Conservation (phyloP, 37 sponge, comb jelly and placozoan genomes). For the Cliona cf. orientalis region DNA sequence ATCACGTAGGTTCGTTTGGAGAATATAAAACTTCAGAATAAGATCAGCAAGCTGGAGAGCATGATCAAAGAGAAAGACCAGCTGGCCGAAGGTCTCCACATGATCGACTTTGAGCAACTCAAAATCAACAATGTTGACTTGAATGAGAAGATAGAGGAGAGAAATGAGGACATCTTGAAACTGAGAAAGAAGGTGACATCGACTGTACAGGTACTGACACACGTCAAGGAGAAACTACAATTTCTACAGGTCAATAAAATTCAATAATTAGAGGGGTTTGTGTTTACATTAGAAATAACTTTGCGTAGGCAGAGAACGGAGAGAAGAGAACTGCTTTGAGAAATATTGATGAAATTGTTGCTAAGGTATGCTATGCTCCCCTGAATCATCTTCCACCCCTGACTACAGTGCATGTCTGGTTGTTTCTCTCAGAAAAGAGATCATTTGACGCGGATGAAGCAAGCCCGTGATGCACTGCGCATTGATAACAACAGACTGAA, state of each 20-base stretch:
- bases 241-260: slow-evolving; percentile 80
- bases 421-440: slow-evolving; percentile 81
- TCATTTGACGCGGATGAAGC: slow-evolving; percentile 87
- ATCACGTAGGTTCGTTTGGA: slow-evolving; percentile 73
- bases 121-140: slow-evolving; percentile 97
- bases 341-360: slow-evolving; percentile 60
- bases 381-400: not conserved
- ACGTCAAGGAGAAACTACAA: slow-evolving; percentile 97
- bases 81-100: slow-evolving; percentile 95
- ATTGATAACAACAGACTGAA: slow-evolving; percentile 78
- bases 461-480: slow-evolving; percentile 86
- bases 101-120: slow-evolving; percentile 99
- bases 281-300: not conserved
- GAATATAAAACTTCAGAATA: slow-evolving; percentile 90
- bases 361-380: slow-evolving; percentile 42
- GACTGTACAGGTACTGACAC: slow-evolving; percentile 97
- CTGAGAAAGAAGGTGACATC: slow-evolving; percentile 91
- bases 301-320: slow-evolving; percentile 72
- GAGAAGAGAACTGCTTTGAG: slow-evolving; percentile 45
- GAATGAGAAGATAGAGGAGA: slow-evolving; percentile 98
- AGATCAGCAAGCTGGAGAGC: slow-evolving; percentile 78
- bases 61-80: slow-evolving; percentile 94
- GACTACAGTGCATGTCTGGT: not conserved
- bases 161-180: slow-evolving; percentile 95
- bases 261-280: not conserved